Evolutionary conservation across 2,113 vertebrate genomes (phyloP).

Genomic region (Lycaon pictus): DNA sequence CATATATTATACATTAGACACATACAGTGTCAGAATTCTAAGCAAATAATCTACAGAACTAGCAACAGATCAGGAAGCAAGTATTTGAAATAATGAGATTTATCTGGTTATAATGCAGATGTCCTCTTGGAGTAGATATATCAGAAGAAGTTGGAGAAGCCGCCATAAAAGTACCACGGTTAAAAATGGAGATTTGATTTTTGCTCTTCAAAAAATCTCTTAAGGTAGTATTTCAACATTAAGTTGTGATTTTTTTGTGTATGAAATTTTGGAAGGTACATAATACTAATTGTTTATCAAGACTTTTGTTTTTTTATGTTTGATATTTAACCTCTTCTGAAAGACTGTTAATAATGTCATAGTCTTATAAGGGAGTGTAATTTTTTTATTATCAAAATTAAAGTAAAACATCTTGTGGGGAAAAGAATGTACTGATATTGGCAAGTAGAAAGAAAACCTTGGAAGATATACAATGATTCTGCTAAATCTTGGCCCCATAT

Average conservation of each 20-base stretch:
- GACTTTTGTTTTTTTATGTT: not conserved
- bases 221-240: slow-evolving; percentile 57
- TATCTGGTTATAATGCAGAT: not conserved
- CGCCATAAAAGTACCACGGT: slow-evolving; percentile 90
- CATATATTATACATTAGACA: not conserved
- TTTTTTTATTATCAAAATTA: slow-evolving; percentile 30
- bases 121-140: slow-evolving; percentile 93
- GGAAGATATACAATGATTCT: not conserved
- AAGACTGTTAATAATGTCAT: not conserved
- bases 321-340: slow-evolving; percentile 51
- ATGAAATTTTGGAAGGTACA: not conserved
- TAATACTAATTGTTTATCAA: slow-evolving; percentile 11
- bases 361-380: not conserved
- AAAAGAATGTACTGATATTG: not conserved
- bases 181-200: slow-evolving; percentile 87
- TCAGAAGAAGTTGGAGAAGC: slow-evolving; percentile 92
- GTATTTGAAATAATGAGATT: slow-evolving; percentile 30
- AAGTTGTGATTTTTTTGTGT: slow-evolving; percentile 56
- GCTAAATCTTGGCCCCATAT: not conserved
- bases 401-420: not conserved
- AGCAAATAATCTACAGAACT: slow-evolving; percentile 4
- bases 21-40: not conserved
- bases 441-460: not conserved
- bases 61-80: not conserved
- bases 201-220: slow-evolving; percentile 65